These are phyloP conservation scores for Lepidochrysops patricia DNA, from an alignment of 2,888 invertebrate genomes.

Conservation along the genomic window DNA sequence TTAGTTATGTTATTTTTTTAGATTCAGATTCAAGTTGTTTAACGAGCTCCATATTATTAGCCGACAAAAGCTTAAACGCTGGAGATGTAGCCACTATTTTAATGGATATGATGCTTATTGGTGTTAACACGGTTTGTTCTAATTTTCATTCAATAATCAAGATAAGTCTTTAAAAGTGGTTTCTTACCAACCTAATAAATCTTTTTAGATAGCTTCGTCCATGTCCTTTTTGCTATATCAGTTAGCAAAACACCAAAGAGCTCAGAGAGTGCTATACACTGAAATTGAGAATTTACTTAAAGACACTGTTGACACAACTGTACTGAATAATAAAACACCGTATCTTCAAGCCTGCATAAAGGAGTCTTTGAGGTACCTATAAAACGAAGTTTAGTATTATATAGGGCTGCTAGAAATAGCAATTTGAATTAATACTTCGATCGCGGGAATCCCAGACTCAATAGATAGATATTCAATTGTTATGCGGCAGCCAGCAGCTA, in stretches of 20 bases:
- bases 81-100: slow-evolving; percentile 78
- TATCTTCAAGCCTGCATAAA: slow-evolving; percentile 79
- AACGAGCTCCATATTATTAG: slow-evolving; percentile 71
- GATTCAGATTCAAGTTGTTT: slow-evolving; percentile 40
- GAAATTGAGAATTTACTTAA: slow-evolving; percentile 64
- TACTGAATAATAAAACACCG: slow-evolving; percentile 47
- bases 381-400: too few species aligned
- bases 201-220: slow-evolving; percentile 71
- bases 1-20: too few species aligned
- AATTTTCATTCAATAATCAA: too few species aligned
- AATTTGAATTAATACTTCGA: too few species aligned
- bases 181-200: too few species aligned
- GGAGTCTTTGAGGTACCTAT: slow-evolving; percentile 77
- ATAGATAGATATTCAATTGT: too few species aligned
- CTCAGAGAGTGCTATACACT: slow-evolving; percentile 76
- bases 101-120: slow-evolving; percentile 79
- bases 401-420: too few species aligned
- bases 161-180: too few species aligned
- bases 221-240: slow-evolving; percentile 79
- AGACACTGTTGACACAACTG: slow-evolving; percentile 32
- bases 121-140: slow-evolving; percentile 75
- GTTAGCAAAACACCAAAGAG: slow-evolving; percentile 77
- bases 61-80: slow-evolving; percentile 67
- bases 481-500: too few species aligned
- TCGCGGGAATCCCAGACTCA: too few species aligned